These are phyloP conservation scores for Calyptomena viridis DNA, from an alignment of 2,113 vertebrate genomes.

Conservation along the genomic window DNA sequence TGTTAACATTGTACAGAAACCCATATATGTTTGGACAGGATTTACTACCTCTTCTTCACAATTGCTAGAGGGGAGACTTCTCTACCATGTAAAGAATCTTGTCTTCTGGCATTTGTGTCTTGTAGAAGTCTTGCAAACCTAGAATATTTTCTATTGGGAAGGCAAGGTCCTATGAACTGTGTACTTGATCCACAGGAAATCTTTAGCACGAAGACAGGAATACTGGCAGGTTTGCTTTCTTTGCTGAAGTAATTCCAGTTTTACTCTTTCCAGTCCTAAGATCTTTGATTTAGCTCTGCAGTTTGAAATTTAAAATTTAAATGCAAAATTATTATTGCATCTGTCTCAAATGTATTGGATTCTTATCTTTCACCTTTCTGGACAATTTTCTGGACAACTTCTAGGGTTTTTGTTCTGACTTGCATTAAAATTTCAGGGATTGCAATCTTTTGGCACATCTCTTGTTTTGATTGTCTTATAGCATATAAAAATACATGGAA, in stretches of 20 bases:
- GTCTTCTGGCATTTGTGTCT: neutral
- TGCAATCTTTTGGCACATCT: neutral
- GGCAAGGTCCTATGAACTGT: neutral
- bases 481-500: neutral
- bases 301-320: neutral
- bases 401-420: neutral
- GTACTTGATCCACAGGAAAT: neutral
- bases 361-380: neutral
- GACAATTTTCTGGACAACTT: neutral
- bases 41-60: neutral
- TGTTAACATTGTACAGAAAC: neutral
- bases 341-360: neutral
- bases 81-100: neutral
- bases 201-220: neutral
- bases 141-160: conserved; percentile 6
- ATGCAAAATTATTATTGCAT: neutral
- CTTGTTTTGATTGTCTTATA: neutral
- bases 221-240: neutral
- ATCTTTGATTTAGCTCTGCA: neutral
- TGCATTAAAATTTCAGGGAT: neutral
- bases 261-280: neutral
- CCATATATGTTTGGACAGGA: neutral
- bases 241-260: neutral
- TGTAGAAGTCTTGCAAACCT: neutral
- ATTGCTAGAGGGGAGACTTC: neutral